These are phyloP conservation scores for Datnioides undecimradiatus DNA, from an alignment of 2,113 vertebrate genomes.

Conservation along the genomic window DNA sequence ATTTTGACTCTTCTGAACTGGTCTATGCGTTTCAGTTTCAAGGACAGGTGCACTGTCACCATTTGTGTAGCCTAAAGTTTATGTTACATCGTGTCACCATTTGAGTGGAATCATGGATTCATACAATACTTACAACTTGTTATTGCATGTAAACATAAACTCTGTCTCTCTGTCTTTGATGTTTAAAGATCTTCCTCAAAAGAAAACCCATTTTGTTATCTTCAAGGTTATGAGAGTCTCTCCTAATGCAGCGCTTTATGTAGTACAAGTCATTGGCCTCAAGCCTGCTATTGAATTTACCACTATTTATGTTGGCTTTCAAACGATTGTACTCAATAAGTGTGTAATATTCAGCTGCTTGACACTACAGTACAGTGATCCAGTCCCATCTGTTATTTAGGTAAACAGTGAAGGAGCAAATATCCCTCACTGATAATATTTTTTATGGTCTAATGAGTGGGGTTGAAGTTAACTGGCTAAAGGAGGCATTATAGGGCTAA, in stretches of 20 bases:
- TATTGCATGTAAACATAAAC: not conserved
- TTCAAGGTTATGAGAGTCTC: not conserved
- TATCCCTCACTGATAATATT: not conserved
- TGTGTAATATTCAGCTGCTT: not conserved
- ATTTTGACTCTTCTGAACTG: not conserved
- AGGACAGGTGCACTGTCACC: not conserved
- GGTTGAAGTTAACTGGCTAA: not conserved
- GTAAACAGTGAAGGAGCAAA: not conserved
- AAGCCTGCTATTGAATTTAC: not conserved
- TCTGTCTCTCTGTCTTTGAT: too few relatives aligned
- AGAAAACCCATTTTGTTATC: not conserved
- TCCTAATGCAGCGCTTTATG: too few relatives aligned
- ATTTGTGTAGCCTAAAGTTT: not conserved
- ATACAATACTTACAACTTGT: not conserved
- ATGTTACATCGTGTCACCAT: not conserved
- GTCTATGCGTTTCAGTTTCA: not conserved
- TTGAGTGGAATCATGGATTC: not conserved
- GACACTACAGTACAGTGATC: not conserved
- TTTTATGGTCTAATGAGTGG: not conserved
- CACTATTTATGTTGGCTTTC: not conserved
- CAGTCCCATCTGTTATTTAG: conserved; percentile 7
- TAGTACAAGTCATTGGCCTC: not conserved
- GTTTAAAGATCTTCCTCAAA: not conserved
- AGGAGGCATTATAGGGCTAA: not conserved
- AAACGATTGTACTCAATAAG: not conserved